phyloP scores from a whole-genome alignment of 1,140 invertebrate species.

The Drosophila navojoa region DNA sequence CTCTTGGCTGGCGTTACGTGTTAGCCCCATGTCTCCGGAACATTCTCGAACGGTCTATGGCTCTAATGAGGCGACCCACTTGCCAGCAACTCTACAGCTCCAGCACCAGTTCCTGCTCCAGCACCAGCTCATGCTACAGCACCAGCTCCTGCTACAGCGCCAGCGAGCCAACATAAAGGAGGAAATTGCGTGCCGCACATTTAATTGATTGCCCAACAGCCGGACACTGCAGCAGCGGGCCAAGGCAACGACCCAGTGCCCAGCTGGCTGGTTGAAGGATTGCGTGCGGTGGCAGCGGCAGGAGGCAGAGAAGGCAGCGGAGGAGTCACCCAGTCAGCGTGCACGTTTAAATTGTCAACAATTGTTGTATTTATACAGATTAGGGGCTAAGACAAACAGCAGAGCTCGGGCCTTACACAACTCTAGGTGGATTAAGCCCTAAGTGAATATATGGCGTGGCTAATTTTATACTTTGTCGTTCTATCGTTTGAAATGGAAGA shows the following conservation, averaged over 20 bases:
- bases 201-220: constrained; percentile 44
- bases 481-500: too few relatives aligned
- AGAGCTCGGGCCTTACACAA: background rate
- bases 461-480: too few relatives aligned
- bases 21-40: constrained; percentile 1
- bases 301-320: too few relatives aligned
- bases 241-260: background rate
- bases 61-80: constrained; percentile 51
- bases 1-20: constrained; percentile 52
- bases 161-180: constrained; percentile 34
- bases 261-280: background rate
- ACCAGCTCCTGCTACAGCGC: too few relatives aligned
- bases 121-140: too few relatives aligned
- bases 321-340: constrained; percentile 2
- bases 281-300: too few relatives aligned
- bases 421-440: background rate
- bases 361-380: constrained; percentile 40
- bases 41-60: constrained; percentile 7
- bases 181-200: constrained; percentile 56
- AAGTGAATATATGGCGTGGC: background rate
- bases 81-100: background rate
- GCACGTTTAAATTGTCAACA: constrained; percentile 27
- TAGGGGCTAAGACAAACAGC: background rate
- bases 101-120: too few relatives aligned
- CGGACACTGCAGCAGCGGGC: constrained; percentile 35